These are phyloP conservation scores for Folsomia manolachei DNA, from an alignment of 2,888 invertebrate species.

Conservation along the genomic window DNA sequence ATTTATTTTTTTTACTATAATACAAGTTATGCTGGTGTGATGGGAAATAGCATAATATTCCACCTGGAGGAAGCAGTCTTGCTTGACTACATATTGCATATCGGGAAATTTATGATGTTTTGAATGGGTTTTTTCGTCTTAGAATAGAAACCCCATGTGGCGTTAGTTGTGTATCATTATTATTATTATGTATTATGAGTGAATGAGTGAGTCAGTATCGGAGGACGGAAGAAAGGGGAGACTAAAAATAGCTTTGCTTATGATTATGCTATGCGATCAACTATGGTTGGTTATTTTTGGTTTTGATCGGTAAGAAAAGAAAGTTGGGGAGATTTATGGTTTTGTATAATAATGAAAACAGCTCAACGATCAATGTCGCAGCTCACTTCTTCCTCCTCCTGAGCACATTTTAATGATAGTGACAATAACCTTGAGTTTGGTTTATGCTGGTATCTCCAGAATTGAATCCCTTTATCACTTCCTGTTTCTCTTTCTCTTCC, in stretches of 20 bases:
- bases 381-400: constrained; percentile 11
- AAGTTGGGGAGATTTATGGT: constrained; percentile 38
- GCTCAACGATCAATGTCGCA: constrained; percentile 30
- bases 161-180: neutral
- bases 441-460: neutral
- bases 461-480: no score
- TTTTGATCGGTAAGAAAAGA: constrained; percentile 20
- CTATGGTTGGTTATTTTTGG: constrained; percentile 15
- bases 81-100: no score
- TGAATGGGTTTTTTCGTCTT: neutral
- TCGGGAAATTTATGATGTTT: neutral
- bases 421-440: constrained; percentile 16
- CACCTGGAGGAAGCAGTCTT: no score
- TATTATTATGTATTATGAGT: no score
- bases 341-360: constrained; percentile 20
- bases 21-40: no score
- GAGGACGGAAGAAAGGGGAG: constrained; percentile 16
- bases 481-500: no score
- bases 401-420: constrained; percentile 42
- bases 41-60: no score
- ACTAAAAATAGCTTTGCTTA: constrained; percentile 22
- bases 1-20: no score
- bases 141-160: neutral
- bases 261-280: constrained; percentile 10
- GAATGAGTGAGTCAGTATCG: constrained; percentile 18